Percentiles rank a stretch among this genome's conserved stretches.
Evolutionary conservation across 2,888 invertebrate species (phyloP).

Genomic region (Drosophila helvetica): DNA sequence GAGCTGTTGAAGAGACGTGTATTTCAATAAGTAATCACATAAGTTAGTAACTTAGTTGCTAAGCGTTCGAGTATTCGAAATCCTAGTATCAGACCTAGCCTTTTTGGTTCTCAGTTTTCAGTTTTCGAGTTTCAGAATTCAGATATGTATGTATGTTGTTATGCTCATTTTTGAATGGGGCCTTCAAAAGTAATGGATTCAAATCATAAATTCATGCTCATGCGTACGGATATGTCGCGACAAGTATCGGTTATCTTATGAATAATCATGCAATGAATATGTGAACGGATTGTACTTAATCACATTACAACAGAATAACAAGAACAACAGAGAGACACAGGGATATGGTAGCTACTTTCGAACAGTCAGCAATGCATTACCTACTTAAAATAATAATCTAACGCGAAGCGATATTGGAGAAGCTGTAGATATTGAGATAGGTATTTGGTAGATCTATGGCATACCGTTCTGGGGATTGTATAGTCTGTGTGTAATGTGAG

Average conservation of each 20-base stretch:
- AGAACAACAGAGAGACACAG: background rate
- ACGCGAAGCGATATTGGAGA: constrained; percentile 1
- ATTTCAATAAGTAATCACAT: constrained; percentile 70
- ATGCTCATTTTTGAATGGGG: background rate
- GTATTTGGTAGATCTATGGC: constrained; percentile 2
- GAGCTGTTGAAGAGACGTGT: constrained; percentile 82
- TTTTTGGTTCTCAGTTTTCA: constrained; percentile 49
- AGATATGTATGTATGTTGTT: background rate
- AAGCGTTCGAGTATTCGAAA: background rate
- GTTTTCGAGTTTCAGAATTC: constrained; percentile 31
- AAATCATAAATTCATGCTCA: constrained; percentile 51
- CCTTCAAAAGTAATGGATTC: constrained; percentile 1
- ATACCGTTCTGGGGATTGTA: constrained; percentile 1
- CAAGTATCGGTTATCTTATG: constrained; percentile 25
- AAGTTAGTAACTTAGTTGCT: constrained; percentile 67
- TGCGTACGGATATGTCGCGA: constrained; percentile 33
- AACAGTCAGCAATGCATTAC: constrained; percentile 38
- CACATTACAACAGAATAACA: constrained; percentile 8
- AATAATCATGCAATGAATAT: constrained; percentile 41
- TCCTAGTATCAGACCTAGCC: constrained; percentile 3
- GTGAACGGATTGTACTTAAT: constrained; percentile 12
- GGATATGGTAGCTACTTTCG: constrained; percentile 8
- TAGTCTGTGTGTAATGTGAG: constrained; percentile 23
- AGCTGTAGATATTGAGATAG: background rate
- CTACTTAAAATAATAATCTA: background rate